Evolutionary conservation across 2,113 vertebrate species (phyloP).

Genomic region (Hassar affinis): DNA sequence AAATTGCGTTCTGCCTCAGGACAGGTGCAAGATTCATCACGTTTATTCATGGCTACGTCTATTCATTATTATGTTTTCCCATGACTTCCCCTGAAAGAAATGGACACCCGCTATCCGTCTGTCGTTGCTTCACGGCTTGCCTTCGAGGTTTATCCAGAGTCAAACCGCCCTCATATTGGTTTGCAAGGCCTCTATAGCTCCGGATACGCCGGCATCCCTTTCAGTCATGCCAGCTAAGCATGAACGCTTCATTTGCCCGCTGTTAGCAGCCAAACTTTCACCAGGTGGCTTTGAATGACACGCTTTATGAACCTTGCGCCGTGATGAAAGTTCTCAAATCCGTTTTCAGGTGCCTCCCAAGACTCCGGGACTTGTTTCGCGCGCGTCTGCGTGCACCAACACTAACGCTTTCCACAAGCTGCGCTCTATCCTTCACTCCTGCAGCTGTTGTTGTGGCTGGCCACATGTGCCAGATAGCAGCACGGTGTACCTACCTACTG

Average conservation of each 20-base stretch:
- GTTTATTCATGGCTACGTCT: not conserved
- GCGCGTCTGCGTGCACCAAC: not conserved
- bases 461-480: conserved; percentile 28
- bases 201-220: conserved; percentile 45
- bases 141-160: conserved; percentile 12
- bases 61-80: not conserved
- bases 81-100: conserved; percentile 5
- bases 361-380: not conserved
- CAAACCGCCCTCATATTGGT: conserved; percentile 42
- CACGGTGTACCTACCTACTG: conserved; percentile 15
- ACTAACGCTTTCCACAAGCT: conserved; percentile 3
- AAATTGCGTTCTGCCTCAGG: not conserved
- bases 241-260: conserved; percentile 34
- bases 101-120: not conserved
- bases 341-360: conserved; percentile 4
- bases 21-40: not conserved
- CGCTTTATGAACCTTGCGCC: conserved; percentile 29
- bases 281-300: conserved; percentile 45
- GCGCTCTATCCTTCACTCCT: conserved; percentile 49
- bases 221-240: conserved; percentile 38
- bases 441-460: conserved; percentile 54
- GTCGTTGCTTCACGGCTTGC: conserved; percentile 11
- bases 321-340: conserved; percentile 31
- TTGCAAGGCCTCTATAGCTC: conserved; percentile 29
- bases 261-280: conserved; percentile 43